phyloP scores from a whole-genome alignment of 2,888 invertebrate genomes.

The Atethmia centrago region DNA sequence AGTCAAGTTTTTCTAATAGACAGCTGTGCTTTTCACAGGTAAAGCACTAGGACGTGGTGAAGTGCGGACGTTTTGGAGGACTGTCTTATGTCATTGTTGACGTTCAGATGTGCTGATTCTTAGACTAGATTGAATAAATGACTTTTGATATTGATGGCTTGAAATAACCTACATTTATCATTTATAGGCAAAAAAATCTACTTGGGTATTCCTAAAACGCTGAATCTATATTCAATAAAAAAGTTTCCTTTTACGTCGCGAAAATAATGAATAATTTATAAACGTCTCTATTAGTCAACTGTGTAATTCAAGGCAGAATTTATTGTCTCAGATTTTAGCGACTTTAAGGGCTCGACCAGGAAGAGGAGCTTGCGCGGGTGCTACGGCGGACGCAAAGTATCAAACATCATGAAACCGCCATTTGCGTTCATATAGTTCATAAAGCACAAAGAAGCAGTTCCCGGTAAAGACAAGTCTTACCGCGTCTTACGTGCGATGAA shows the following conservation, averaged over 20 bases:
- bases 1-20: no score
- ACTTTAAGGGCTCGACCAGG: not conserved
- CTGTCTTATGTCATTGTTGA: no score
- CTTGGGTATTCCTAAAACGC: slow-evolving; percentile 11
- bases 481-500: not conserved
- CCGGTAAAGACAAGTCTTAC: not conserved
- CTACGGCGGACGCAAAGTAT: not conserved
- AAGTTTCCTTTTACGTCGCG: slow-evolving; percentile 23
- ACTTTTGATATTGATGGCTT: no score
- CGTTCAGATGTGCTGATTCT: no score
- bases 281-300: slow-evolving; percentile 31
- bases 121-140: no score
- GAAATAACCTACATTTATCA: not conserved
- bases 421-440: not conserved
- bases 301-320: slow-evolving; percentile 40
- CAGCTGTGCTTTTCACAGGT: no score
- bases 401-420: not conserved
- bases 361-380: not conserved
- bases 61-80: no score
- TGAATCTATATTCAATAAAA: slow-evolving; percentile 30
- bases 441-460: not conserved
- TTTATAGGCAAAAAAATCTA: slow-evolving; percentile 4
- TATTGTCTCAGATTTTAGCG: slow-evolving; percentile 35
- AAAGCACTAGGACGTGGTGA: no score
- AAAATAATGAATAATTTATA: slow-evolving; percentile 50